These are phyloP conservation scores for Charanyca ferruginea DNA, from an alignment of 2,888 invertebrate species.

Conservation along the genomic window DNA sequence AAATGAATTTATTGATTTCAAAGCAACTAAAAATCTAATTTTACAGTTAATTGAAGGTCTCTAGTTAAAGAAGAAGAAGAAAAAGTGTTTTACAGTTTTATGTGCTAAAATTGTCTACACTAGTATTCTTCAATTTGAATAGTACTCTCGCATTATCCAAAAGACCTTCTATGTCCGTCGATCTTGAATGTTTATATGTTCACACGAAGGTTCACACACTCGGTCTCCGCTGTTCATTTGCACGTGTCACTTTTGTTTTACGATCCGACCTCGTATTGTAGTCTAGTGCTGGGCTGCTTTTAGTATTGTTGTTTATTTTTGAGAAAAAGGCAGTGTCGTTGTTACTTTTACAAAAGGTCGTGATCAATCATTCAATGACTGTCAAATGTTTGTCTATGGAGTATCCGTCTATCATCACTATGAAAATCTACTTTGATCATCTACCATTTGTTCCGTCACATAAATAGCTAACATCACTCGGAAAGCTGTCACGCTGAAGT, in stretches of 20 bases:
- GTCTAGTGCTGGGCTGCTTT: constrained; percentile 25
- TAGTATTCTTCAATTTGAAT: constrained; percentile 11
- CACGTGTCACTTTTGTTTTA: constrained; percentile 50
- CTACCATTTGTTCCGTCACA: no score
- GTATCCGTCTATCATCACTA: no score
- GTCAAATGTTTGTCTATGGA: background rate
- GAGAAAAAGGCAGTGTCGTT: background rate
- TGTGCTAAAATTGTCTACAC: no score
- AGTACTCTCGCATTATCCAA: background rate
- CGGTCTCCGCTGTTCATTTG: constrained; percentile 25
- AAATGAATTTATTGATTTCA: no score
- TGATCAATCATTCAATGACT: background rate
- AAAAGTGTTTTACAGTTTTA: no score
- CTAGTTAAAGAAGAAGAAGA: no score
- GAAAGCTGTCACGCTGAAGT: no score
- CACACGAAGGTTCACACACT: constrained; percentile 19
- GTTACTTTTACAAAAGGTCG: background rate
- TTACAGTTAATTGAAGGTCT: no score
- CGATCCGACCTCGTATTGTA: constrained; percentile 20
- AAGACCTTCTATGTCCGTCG: constrained; percentile 3
- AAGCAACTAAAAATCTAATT: no score
- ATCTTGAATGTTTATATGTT: constrained; percentile 36
- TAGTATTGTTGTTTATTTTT: background rate
- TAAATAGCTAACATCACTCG: no score
- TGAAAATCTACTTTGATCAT: no score